Base-by-base conservation (phyloP, 2,797 vertebrate species). In the Ctenosaura bakeri region DNA sequence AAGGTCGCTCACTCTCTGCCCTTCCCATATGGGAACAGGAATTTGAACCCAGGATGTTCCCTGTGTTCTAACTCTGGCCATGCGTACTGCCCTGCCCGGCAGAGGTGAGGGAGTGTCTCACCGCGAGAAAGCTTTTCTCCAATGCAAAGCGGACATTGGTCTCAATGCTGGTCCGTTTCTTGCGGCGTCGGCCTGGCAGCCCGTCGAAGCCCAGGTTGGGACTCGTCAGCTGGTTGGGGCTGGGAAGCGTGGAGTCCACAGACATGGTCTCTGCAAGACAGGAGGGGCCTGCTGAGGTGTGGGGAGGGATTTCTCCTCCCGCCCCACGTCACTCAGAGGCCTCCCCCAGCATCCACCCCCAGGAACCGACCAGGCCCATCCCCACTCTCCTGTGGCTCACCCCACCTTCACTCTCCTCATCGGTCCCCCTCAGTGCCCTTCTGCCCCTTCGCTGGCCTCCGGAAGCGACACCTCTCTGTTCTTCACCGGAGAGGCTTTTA, bases 151-250 rank as follows among this genome's bases (percentile, higher is more conserved):
- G 98, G 94, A 99, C 98, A 81, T 98, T 99, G 86, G 98, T 99
- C 97, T 99, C 98, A 0, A 99, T 99, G 98, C 98, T 99, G 97
- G 98, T 99, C 97, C 98, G 98, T 97, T 99, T 99, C 97, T 99
- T 99, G 89, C 98, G 98, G 94, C 98, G 98, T 90, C 98, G 98
- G 62, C 98, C 98, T 0, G 98, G 98, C 91, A 99, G 59, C 69
- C 98, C 98, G 0, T 99, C 98, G 0, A 98, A 98, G 83, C 98
- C 98, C 95, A 98, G 62, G 16, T 97, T 98, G 89, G 98, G 95
- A 82, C 98, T 98, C 95, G 97, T 98, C 93, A 99, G 94, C 82
- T 98, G 98, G 96, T 98, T 98, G 95, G 98, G 98, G 74, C 96
- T 97, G 94, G 98, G 98, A 94, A 99, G 95, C 91, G 98, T 98